These are phyloP conservation scores for Cephalopachus bancanus DNA, from an alignment of 2,797 vertebrate genomes.

Conservation along the genomic window DNA sequence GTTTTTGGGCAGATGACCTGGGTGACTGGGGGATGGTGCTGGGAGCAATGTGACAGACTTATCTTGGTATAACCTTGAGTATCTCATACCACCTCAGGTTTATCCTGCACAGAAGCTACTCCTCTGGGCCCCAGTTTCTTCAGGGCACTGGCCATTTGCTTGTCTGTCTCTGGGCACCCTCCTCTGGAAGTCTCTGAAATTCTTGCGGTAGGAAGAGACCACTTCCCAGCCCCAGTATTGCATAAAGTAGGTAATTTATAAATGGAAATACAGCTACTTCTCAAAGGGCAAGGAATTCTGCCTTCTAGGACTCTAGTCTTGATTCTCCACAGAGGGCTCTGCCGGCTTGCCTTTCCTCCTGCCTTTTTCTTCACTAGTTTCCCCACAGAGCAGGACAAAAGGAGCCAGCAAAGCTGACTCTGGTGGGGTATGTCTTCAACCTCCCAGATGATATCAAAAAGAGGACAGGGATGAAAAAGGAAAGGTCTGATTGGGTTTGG, in stretches of 20 bases:
- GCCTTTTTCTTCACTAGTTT: neutral
- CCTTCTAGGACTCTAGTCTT: neutral
- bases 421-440: neutral
- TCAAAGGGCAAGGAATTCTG: neutral
- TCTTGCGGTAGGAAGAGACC: neutral
- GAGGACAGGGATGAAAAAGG: neutral
- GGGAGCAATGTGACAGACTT: no score
- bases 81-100: no score
- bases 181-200: neutral
- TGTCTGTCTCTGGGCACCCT: neutral
- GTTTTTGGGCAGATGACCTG: no score
- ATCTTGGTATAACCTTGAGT: no score
- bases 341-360: neutral
- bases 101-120: neutral
- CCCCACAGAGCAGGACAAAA: neutral
- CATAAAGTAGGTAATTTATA: neutral
- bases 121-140: neutral
- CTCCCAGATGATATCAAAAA: neutral
- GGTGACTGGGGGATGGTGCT: no score
- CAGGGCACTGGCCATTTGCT: neutral
- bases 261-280: neutral
- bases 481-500: neutral
- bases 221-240: neutral
- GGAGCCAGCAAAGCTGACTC: neutral
- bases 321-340: neutral